These are phyloP conservation scores for Harpalus rufipes DNA, from an alignment of 2,888 invertebrate genomes.

Conservation along the genomic window DNA sequence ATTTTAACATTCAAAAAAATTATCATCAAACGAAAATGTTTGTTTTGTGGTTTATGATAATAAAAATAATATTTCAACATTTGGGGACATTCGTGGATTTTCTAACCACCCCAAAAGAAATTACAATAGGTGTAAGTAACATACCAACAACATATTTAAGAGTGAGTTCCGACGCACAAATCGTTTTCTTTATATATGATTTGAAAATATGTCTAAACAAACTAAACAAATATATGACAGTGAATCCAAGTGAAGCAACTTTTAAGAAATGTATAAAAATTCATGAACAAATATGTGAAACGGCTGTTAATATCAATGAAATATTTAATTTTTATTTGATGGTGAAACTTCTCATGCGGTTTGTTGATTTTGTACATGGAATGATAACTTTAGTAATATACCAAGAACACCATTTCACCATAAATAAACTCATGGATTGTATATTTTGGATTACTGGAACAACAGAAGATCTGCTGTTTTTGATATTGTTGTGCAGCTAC, in stretches of 20 bases:
- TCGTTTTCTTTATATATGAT: neutral
- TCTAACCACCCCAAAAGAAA: conserved; percentile 6
- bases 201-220: neutral
- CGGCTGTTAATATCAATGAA: neutral
- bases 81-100: neutral
- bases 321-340: neutral
- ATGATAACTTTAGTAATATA: neutral
- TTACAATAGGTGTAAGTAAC: neutral
- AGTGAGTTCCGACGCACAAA: neutral
- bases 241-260: neutral
- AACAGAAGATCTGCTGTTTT: neutral
- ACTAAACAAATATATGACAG: neutral
- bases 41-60: neutral
- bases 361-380: conserved; percentile 7
- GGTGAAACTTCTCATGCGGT: neutral
- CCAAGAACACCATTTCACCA: neutral
- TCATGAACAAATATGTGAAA: conserved; percentile 1
- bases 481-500: neutral
- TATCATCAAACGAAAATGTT: neutral
- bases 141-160: neutral
- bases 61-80: neutral
- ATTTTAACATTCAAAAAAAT: neutral
- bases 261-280: neutral
- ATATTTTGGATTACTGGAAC: neutral
- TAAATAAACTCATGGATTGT: neutral